Evolutionary conservation across 2,888 invertebrate species (phyloP), one percentile per base, ranked within the genome.

Genomic region (Alloscopus bannaensis): DNA sequence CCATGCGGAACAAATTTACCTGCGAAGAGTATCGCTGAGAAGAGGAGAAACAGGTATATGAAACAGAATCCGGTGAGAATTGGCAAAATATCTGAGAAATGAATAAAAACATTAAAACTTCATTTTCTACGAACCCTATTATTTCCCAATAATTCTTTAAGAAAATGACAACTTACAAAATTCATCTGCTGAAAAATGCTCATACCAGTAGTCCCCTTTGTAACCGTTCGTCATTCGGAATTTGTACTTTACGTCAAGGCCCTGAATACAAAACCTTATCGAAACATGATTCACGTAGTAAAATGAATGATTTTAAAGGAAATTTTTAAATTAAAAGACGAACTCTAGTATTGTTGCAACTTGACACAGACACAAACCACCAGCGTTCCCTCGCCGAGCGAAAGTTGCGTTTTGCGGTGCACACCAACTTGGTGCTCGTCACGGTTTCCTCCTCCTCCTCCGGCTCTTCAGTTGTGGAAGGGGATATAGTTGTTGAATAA

Each of bases 141-240:
- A 66, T 72, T 72, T 76, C 47, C 4, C 18, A n/a, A 47, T n/a
- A n/a, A 13, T 47, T 6, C 4, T 3, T 47, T n/a, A 47, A 6
- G 36, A 13, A n/a, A n/a, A n/a, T n/a, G n/a, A n/a, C n/a, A 77
- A 90, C 94, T 93, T 90, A 95, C 97, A 96, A 89, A 97, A 96
- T 89, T 98, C 96, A 88, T 98, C 97, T 8, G 96, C 97, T 0
- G 97, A 97, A 87, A 96, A 97, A 87, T 98, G 97, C 87, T 94
- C 93, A 86, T 93, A 93, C 93, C 95, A 95, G 86, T 94, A 93
- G 86, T 94, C 94, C 0, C 93, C 93, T 0, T 91, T 91, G 0
- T 92, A 90, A 0, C 95, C 96, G 88, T 98, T 98, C 0, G 96
- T 96, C 95, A 98, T 94, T 73, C 93, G 89, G 84, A 97, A 92